Base-by-base conservation (phyloP, 1,140 invertebrate species). In the Megalonaias nervosa region DNA sequence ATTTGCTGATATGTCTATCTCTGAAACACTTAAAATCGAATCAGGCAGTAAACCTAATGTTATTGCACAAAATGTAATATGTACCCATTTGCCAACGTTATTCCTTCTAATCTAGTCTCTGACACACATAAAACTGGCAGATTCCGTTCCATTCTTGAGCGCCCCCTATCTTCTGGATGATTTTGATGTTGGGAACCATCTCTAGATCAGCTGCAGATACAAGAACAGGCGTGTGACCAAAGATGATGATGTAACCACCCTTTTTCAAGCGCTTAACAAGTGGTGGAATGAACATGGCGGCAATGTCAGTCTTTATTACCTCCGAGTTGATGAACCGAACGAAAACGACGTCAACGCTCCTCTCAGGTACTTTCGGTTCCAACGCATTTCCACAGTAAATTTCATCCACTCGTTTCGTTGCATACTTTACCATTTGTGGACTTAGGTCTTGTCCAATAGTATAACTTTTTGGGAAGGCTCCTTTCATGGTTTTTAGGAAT, bases 271-370 rank as follows among this genome's bases (percentile, higher is more conserved):
- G 66, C n/a, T 73, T 66, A 16, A 76, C 31, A 9, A 84, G 72
- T 9, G 84, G 79, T 13, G 70, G 67, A 9, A 85, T 56, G 71
- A 85, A 80, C 16, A 58, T 61, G n/a, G 78, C 23, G 0, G 79
- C 78, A 38, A 75, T 77, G 12, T 55, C 71, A 12, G 82, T 75
- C 73, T 85, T 85, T 1, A 85, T 61, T 4, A 85, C 82, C 58
- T 85, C 84, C 6, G 84, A 85, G 57, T 85, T 85, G 19, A 85
- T 81, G 59, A 85, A 85, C 21, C 84, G 72, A n/a, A 83, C 67
- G 70, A 81, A 85, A 26, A 82, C 81, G 15, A 82, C 79, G 62
- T 85, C 81, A n/a, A 79, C 82, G 16, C 74, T 76, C 16, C 72
- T 55, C 16, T 69, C 65, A 26, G 81, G 61, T 21, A 84, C 70